Percentiles rank a stretch among this genome's conserved stretches.
Evolutionary conservation across 2,888 invertebrate genomes (phyloP).

Genomic region (Pristionchus maxplancki): DNA sequence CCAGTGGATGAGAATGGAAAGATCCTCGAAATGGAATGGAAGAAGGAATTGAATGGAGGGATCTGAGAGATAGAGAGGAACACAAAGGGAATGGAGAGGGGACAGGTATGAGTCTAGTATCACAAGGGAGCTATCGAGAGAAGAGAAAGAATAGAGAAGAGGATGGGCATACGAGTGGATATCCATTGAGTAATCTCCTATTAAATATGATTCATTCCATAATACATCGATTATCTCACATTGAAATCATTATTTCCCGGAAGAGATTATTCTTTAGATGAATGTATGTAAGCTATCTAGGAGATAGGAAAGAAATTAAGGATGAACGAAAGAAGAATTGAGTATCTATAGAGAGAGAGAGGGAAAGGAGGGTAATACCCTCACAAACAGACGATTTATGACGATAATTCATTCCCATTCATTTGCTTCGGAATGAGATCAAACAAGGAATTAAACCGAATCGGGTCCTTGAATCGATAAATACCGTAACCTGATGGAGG

Average conservation of each 20-base stretch:
- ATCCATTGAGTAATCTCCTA: constrained; percentile 46
- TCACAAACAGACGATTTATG: neutral
- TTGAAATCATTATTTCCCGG: neutral
- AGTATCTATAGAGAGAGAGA: constrained; percentile 5
- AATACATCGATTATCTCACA: neutral
- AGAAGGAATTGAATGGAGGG: constrained; percentile 7
- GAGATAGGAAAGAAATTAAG: neutral
- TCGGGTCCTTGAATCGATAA: neutral
- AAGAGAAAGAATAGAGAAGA: constrained; percentile 43
- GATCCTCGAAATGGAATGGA: neutral
- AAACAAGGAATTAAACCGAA: neutral
- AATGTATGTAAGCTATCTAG: neutral
- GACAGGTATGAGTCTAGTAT: constrained; percentile 11
- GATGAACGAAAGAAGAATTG: neutral
- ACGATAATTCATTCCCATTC: constrained; percentile 7
- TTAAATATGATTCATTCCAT: neutral
- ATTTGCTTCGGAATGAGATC: neutral
- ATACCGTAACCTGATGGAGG: neutral
- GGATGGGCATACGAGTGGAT: constrained; percentile 19
- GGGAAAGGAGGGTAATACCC: constrained; percentile 21
- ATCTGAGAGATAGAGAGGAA: constrained; percentile 31
- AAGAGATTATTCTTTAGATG: neutral
- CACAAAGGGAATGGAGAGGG: constrained; percentile 18
- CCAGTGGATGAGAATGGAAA: neutral
- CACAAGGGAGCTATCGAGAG: neutral